These are phyloP conservation scores for Nannoperca australis DNA, from an alignment of 2,797 vertebrate genomes.

Conservation along the genomic window DNA sequence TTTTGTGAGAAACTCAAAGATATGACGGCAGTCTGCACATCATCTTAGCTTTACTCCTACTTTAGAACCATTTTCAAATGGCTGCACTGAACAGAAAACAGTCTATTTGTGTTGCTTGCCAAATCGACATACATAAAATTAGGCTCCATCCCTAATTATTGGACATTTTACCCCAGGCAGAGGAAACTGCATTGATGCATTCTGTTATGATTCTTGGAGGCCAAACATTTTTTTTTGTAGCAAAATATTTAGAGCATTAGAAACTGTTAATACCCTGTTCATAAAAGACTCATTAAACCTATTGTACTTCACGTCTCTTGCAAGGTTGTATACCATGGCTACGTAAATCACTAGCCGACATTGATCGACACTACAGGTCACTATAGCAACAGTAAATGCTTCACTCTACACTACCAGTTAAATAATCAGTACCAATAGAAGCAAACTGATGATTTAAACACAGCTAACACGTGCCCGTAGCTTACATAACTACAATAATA, in stretches of 20 bases:
- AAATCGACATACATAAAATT: slow-evolving; percentile 33
- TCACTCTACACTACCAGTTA: neutral
- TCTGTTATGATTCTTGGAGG: neutral
- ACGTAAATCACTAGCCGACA: neutral
- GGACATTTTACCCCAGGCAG: slow-evolving; percentile 27
- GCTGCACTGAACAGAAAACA: slow-evolving; percentile 22
- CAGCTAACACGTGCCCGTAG: neutral
- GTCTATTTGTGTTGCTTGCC: slow-evolving; percentile 23
- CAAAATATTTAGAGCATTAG: slow-evolving; percentile 16
- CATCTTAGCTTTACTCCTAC: neutral
- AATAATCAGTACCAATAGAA: neutral
- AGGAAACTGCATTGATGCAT: slow-evolving; percentile 6
- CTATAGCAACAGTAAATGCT: neutral
- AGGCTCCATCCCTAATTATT: slow-evolving; percentile 25
- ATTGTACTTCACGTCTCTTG: neutral
- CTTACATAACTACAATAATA: neutral
- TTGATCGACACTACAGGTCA: neutral
- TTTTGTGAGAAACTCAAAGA: neutral
- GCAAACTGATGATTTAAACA: neutral
- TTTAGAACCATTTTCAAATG: neutral
- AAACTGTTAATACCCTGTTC: slow-evolving; percentile 9
- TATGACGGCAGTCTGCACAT: neutral
- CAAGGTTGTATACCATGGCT: neutral
- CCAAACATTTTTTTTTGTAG: slow-evolving; percentile 7
- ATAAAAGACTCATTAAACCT: neutral